A percentile compares a stretch with the other conserved stretches of the same genome.
Conservation (phyloP, 2,113 vertebrate species). For the Serinus canaria region DNA sequence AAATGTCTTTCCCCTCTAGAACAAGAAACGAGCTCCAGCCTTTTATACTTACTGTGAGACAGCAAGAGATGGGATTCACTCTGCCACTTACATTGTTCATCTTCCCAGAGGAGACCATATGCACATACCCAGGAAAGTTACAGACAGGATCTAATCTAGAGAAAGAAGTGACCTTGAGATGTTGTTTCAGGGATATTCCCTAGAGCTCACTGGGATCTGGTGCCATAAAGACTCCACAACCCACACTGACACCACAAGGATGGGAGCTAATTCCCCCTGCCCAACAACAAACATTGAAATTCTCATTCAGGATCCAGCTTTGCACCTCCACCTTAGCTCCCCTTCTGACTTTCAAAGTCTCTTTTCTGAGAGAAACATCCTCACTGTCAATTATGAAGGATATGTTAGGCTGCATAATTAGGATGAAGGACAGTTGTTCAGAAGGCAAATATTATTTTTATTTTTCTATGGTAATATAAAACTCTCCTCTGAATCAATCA, state of each 20-base stretch:
- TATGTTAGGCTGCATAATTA: background rate
- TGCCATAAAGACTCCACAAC: background rate
- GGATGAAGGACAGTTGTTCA: conserved; percentile 12
- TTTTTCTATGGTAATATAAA: background rate
- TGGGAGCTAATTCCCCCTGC: background rate
- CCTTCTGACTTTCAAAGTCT: background rate
- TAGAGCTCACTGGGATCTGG: background rate
- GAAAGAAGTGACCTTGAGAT: background rate
- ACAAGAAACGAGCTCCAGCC: background rate
- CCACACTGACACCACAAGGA: background rate
- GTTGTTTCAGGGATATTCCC: background rate
- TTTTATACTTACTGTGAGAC: background rate
- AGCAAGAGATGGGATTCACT: background rate
- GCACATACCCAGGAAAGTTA: background rate
- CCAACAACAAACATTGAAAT: background rate
- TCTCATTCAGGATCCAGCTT: background rate
- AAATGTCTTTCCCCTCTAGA: background rate
- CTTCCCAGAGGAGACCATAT: background rate
- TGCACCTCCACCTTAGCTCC: background rate
- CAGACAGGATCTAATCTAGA: background rate
- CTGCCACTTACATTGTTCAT: background rate
- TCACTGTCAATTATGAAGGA: background rate
- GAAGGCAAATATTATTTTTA: background rate
- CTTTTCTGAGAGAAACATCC: background rate
- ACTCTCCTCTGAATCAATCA: conserved; percentile 28